phyloP scores from a whole-genome alignment of 1,140 invertebrate genomes.

The Spodoptera litura region DNA sequence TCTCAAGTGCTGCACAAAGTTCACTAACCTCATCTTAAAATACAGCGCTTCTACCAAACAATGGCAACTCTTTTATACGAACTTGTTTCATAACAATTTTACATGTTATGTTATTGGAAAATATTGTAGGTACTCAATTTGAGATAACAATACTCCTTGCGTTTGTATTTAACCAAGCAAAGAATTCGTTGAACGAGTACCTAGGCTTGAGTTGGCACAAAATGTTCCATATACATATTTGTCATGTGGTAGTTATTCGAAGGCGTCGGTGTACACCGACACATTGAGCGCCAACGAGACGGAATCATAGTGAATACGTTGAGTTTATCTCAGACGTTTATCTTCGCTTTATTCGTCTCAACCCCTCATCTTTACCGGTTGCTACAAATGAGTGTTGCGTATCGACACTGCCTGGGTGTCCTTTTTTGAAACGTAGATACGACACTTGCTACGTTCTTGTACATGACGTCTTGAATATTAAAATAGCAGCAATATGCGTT shows the following conservation, averaged over 20 bases:
- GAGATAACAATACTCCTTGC: conserved; percentile 1
- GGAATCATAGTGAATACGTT: conserved; percentile 48
- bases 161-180: conserved; percentile 8
- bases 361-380: conserved; percentile 43
- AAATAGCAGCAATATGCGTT: no score
- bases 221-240: conserved; percentile 35
- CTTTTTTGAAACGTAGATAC: neutral
- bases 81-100: conserved; percentile 8
- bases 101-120: conserved; percentile 3
- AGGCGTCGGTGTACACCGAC: conserved; percentile 34
- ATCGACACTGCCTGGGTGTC: conserved; percentile 7
- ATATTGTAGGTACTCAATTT: conserved; percentile 2
- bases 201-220: conserved; percentile 1
- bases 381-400: conserved; percentile 41
- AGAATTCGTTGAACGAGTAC: conserved; percentile 7
- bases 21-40: conserved; percentile 31
- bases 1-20: conserved; percentile 6
- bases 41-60: conserved; percentile 1
- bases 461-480: neutral
- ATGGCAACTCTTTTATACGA: conserved; percentile 15
- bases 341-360: conserved; percentile 52
- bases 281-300: conserved; percentile 50
- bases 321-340: conserved; percentile 54
- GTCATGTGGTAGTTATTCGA: conserved; percentile 45
- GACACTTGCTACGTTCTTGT: neutral